Percentiles rank a stretch among this genome's conserved stretches.
Evolutionary conservation across 2,797 vertebrate species (phyloP).

Genomic region (Sebastes dallii): DNA sequence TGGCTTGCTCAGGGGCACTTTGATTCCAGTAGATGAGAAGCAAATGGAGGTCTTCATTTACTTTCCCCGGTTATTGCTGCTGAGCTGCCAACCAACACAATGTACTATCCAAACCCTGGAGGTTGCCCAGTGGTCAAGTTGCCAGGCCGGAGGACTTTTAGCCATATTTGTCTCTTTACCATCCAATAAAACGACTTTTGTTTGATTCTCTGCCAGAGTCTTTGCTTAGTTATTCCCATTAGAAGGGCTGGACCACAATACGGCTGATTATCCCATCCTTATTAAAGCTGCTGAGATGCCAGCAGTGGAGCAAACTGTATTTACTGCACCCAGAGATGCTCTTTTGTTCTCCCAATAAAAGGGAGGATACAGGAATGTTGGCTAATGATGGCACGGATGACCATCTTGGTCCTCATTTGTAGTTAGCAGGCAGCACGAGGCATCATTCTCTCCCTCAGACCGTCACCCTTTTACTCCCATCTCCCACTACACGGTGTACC

Average conservation of each 20-base stretch:
- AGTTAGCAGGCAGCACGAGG: conserved; percentile 35
- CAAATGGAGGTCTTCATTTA: conserved; percentile 23
- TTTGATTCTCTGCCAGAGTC: conserved; percentile 52
- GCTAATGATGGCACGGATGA: conserved; percentile 64
- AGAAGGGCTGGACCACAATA: conserved; percentile 57
- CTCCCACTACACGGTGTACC: conserved; percentile 28
- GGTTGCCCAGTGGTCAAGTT: conserved; percentile 41
- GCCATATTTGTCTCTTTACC: conserved; percentile 41
- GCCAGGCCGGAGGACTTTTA: conserved; percentile 44
- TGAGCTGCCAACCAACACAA: conserved; percentile 35
- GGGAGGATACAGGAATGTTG: conserved; percentile 46
- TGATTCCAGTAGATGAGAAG: conserved; percentile 22
- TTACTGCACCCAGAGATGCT: conserved; percentile 39
- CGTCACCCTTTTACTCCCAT: conserved; percentile 32
- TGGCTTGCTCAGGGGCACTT: conserved; percentile 20
- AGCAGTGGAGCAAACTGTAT: conserved; percentile 34
- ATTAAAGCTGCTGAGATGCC: conserved; percentile 57
- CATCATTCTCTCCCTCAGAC: conserved; percentile 20
- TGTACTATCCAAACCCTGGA: conserved; percentile 44
- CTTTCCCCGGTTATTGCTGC: neutral
- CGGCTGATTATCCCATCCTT: conserved; percentile 58
- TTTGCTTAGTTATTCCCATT: conserved; percentile 63
- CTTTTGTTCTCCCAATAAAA: conserved; percentile 65
- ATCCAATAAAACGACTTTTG: conserved; percentile 45
- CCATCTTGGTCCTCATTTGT: conserved; percentile 49